Evolutionary conservation across 2,797 vertebrate species (phyloP).

Genomic region (Diceros bicornis): DNA sequence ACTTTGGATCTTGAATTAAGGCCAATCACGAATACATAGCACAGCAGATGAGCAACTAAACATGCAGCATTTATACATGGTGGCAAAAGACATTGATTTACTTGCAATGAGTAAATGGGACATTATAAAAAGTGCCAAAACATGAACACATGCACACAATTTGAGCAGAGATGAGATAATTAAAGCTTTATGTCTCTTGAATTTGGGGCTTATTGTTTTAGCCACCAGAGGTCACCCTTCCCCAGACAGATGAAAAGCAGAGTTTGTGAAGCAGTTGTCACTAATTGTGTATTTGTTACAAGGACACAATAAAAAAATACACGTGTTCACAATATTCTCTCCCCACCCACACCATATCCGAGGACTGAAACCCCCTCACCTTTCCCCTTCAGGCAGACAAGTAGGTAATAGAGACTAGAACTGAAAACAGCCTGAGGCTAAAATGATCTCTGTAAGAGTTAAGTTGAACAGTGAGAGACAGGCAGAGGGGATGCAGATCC

Average conservation of each 20-base stretch:
- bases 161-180: neutral
- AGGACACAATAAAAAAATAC: neutral
- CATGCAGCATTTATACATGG: neutral
- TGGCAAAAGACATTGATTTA: neutral
- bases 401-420: neutral
- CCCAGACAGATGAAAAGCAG: constrained; percentile 39
- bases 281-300: neutral
- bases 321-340: neutral
- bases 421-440: neutral
- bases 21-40: neutral
- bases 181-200: neutral
- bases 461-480: neutral
- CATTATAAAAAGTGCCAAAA: neutral
- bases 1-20: neutral
- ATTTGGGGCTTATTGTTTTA: constrained; percentile 46
- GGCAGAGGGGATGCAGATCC: no score
- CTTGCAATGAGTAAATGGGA: neutral
- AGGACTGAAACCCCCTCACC: neutral
- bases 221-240: constrained; percentile 79
- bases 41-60: neutral
- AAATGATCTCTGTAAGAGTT: neutral
- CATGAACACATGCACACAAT: neutral
- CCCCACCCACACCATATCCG: neutral
- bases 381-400: neutral
- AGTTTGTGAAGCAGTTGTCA: neutral